Percentiles rank a stretch among this genome's conserved stretches.
phyloP scores from a whole-genome alignment of 2,113 vertebrate genomes.

The Pelecanoides urinatrix region DNA sequence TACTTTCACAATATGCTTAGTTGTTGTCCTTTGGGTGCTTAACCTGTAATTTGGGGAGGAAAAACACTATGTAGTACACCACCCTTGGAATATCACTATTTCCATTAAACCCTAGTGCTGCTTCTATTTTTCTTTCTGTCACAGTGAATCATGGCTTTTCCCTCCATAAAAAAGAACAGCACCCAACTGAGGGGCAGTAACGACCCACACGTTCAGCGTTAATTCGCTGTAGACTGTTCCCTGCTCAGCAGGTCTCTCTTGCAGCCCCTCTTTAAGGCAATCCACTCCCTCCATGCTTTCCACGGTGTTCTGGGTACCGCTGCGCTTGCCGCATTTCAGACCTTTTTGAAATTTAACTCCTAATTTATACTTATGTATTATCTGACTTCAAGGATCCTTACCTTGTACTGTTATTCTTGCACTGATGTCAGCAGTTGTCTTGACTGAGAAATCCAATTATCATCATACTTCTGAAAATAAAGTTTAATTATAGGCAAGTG shows the following conservation, averaged over 20 bases:
- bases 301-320: neutral
- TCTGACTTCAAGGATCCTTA: neutral
- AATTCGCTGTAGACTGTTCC: neutral
- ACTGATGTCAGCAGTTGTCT: conserved; percentile 5
- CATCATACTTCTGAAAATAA: conserved; percentile 47
- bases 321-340: neutral
- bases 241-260: neutral
- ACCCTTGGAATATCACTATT: neutral
- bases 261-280: neutral
- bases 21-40: neutral
- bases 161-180: neutral
- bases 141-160: neutral
- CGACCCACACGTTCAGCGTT: neutral
- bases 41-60: neutral
- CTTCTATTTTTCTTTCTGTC: neutral
- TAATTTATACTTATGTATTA: neutral
- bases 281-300: neutral
- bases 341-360: neutral
- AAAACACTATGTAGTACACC: neutral
- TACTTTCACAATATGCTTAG: neutral
- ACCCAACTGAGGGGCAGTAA: neutral
- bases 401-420: neutral
- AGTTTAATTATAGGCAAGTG: conserved; percentile 45
- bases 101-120: neutral
- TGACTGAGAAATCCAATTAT: conserved; percentile 48